Evolutionary conservation across 1,140 invertebrate genomes (phyloP), one percentile per base, ranked within the genome.

Genomic region (Bombus vancouverensis): DNA sequence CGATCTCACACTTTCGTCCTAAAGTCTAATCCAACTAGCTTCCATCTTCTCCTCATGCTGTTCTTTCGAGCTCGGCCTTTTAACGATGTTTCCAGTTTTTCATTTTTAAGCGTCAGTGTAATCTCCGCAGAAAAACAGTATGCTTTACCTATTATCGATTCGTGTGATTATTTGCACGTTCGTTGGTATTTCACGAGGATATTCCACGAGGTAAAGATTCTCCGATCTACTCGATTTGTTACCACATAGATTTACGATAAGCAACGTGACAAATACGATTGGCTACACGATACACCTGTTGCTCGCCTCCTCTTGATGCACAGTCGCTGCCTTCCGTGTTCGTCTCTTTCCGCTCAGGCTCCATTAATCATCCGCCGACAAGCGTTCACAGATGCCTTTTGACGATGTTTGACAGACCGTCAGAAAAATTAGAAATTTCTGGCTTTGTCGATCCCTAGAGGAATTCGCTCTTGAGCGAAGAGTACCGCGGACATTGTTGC

Each of bases 211-310:
- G 57, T 18, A 62, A 39, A 34, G 28, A 1, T 8, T 37, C 44
- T n/a, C 5, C 37, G 1, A 28, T 28, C 28, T 37, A 18, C 2
- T 47, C 25, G 66, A 37, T n/a, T 66, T 18, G 68, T 82, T 75
- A 22, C 12, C 39, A 6, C 25, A 1, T 18, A 65, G 39, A 85
- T 85, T 65, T 80, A 72, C 13, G 83, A 85, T 80, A 73, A 80
- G 68, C 66, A 25, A 8, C 76, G 75, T 65, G 76, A 80, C 83
- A 84, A 84, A 79, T 79, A 62, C 25, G 53, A 79, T 62, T 57
- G 34, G 32, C 12, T 18, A 34, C 42, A 62, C 25, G 77, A 44
- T 81, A 73, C 78, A 85, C 83, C 83, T 85, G 83, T 85, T 85
- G 83, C 77, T 18, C 15, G 42, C 1, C 53, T 39, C 47, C 80